Conservation (phyloP, 2,113 vertebrate species). For the Petroica traversi region DNA sequence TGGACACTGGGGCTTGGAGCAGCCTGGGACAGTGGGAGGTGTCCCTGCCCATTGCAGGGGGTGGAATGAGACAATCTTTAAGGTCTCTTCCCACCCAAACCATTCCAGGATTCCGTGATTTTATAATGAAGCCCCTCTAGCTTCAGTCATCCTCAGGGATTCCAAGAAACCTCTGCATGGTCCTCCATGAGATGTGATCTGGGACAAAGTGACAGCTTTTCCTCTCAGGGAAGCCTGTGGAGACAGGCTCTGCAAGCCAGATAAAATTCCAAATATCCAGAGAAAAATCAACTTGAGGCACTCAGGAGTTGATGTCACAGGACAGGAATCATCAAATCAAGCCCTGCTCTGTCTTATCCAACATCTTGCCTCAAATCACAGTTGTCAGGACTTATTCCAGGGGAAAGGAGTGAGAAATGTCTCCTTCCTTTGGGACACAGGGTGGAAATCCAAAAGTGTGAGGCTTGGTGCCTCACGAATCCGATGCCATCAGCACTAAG, state of each 20-base stretch:
- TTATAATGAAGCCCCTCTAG: not conserved
- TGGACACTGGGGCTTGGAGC: not conserved
- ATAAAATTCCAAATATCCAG: not conserved
- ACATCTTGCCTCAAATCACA: not conserved
- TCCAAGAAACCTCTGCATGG: not conserved
- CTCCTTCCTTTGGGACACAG: not conserved
- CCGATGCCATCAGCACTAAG: fast-evolving
- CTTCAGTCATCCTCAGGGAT: not conserved
- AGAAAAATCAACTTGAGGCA: not conserved
- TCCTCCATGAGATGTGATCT: not conserved
- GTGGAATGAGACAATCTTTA: not conserved
- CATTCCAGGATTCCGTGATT: not conserved
- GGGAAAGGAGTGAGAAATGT: not conserved
- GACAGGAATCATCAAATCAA: not conserved
- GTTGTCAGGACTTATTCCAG: not conserved
- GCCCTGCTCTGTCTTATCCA: not conserved
- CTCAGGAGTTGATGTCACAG: not conserved
- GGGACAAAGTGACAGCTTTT: not conserved
- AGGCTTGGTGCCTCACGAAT: fast-evolving
- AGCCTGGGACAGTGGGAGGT: fast-evolving
- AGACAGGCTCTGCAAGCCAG: not conserved
- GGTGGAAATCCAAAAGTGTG: not conserved
- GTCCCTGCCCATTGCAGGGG: not conserved
- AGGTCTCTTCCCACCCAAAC: not conserved
- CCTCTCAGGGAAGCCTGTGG: not conserved